Evolutionary conservation across 2,888 invertebrate species (phyloP), one percentile per base, ranked within the genome.

Genomic region (Anagyrus pseudococci): DNA sequence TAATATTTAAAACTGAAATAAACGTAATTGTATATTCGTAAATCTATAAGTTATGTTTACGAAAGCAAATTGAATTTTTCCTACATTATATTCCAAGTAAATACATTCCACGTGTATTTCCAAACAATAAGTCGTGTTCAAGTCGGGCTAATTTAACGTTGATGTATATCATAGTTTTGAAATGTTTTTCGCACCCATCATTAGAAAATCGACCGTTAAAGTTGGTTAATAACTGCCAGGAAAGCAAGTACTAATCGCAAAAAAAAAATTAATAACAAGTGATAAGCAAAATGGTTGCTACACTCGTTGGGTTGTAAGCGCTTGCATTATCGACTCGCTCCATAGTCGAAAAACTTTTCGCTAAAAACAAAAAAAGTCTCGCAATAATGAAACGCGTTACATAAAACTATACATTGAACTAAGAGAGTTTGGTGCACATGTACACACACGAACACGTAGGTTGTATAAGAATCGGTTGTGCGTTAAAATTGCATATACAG

Each of bases 401-500:
- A 54, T 23, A 55, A 49, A 43, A 47, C 13, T 22, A 64, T 55
- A 56, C 58, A 64, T n/a, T n/a, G 56, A 58, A 62, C 64, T 58
- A 62, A 64, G 66, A 69, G 67, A 70, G 65, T 76, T 76, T 73
- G 72, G 73, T 73, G 74, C 73, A 74, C 71, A 37, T 37, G 15
- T 10, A 37, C 2, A 37, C 2, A 37, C 3, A 2, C 33, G 10
- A 2, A 2, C 23, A 23, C 19, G 70, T 72, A 76, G 78, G 78
- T 78, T 77, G 78, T 77, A 77, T 72, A 75, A 75, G 33, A 75
- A 79, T 76, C 75, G 80, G 80, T 80, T 80, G 80, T 80, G 78
- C 76, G 73, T 78, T 29, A 29, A 29, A 74, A 74, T 78, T 77
- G 75, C 73, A 72, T 29, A 29, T 10, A 10, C 75, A 74, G 77